phyloP scores from a whole-genome alignment of 64 coral and sea anemone species.

The Montipora foliosa region DNA sequence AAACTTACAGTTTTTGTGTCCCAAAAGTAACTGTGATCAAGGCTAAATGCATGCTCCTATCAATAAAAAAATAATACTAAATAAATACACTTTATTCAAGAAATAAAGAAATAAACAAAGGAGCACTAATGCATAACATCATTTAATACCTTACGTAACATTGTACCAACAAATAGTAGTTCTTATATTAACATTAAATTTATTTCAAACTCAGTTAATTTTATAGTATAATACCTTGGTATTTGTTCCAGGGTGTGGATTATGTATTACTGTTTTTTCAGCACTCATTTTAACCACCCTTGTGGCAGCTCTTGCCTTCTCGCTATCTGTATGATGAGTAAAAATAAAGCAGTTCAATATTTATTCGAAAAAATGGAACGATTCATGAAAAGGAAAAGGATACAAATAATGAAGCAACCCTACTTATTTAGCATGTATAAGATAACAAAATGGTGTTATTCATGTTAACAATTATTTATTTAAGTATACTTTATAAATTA shows the following conservation, averaged over 20 bases:
- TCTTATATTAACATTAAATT: no score
- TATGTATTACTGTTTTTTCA: constrained; percentile 95
- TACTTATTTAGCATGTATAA: no score
- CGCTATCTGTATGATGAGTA: constrained; percentile 69
- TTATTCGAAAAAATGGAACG: no score
- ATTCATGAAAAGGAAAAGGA: no score
- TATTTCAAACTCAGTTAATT: no score
- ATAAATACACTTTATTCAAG: not conserved
- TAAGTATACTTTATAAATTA: no score
- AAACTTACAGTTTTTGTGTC: constrained; percentile 96
- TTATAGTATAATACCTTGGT: constrained; percentile 79
- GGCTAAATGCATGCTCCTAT: constrained; percentile 91
- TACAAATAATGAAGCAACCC: no score
- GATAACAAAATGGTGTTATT: no score
- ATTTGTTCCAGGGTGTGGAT: constrained; percentile 84
- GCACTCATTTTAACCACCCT: constrained; percentile 99
- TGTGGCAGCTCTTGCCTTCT: constrained; percentile 89
- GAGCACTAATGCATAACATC: no score
- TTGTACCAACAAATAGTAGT: no score
- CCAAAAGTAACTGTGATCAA: constrained; percentile 99
- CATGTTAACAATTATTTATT: no score
- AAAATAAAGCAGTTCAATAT: not conserved
- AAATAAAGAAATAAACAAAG: not conserved
- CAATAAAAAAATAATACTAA: constrained; percentile 4
- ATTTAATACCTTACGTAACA: no score